Percentiles rank a stretch among this genome's conserved stretches.
phyloP scores from a whole-genome alignment of 2,888 invertebrate species.

The Gastracanthus pulcherrimus region DNA sequence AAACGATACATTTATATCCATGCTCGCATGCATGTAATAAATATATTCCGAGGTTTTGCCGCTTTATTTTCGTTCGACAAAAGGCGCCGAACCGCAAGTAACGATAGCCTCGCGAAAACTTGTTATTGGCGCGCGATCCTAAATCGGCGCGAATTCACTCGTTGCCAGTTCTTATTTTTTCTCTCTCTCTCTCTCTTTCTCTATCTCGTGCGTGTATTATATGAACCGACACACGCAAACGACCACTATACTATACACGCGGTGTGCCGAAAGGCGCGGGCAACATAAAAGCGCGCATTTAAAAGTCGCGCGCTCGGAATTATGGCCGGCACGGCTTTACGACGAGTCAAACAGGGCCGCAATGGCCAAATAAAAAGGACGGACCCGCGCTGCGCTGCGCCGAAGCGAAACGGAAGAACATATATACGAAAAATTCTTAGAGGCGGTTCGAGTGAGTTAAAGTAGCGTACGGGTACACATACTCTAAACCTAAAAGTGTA shows the following conservation, averaged over 20 bases:
- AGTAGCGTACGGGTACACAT: background rate
- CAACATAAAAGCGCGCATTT: slow-evolving; percentile 54
- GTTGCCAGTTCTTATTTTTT: background rate
- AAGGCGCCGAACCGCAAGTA: slow-evolving; percentile 20
- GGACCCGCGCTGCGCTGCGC: background rate
- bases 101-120: slow-evolving; percentile 30
- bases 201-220: background rate
- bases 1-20: slow-evolving; percentile 16
- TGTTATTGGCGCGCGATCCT: slow-evolving; percentile 13
- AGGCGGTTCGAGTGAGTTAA: background rate
- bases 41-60: slow-evolving; percentile 12
- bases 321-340: slow-evolving; percentile 54
- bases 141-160: slow-evolving; percentile 40
- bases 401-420: background rate
- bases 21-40: background rate
- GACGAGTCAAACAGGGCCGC: slow-evolving; percentile 63
- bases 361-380: slow-evolving; percentile 51
- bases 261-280: background rate
- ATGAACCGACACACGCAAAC: no score
- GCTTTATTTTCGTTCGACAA: background rate
- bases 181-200: no score
- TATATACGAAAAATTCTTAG: slow-evolving; percentile 15
- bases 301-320: slow-evolving; percentile 56
- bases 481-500: no score
- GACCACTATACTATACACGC: no score